phyloP scores from a whole-genome alignment of 2,888 invertebrate genomes.

The Apodemia hepburni region DNA sequence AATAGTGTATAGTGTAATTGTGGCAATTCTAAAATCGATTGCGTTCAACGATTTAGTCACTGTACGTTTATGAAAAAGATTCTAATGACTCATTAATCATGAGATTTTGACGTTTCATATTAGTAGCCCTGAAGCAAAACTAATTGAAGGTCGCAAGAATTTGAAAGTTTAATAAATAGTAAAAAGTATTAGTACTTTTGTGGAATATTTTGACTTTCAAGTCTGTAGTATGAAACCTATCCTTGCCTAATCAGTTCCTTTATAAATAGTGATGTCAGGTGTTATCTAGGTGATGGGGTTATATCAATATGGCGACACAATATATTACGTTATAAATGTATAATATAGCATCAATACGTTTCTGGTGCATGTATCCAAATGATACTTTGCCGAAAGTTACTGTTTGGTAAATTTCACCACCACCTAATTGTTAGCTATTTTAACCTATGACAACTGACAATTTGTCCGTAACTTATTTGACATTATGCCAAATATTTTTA shows the following conservation, averaged over 20 bases:
- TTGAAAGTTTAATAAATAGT: too few relatives aligned
- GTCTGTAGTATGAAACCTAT: background rate
- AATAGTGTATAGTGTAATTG: too few relatives aligned
- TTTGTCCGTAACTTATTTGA: constrained; percentile 4
- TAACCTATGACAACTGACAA: constrained; percentile 4
- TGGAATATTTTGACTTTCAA: background rate
- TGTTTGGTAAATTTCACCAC: constrained; percentile 1
- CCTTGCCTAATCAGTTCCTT: background rate
- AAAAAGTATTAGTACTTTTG: too few relatives aligned
- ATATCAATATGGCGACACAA: background rate
- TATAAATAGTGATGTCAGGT: background rate
- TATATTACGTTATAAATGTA: background rate
- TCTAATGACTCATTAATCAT: too few relatives aligned
- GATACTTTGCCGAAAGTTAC: background rate
- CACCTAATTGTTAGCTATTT: background rate
- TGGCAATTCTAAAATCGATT: too few relatives aligned
- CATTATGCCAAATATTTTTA: constrained; percentile 1
- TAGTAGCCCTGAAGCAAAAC: too few relatives aligned
- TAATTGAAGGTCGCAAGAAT: too few relatives aligned
- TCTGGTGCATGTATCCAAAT: background rate
- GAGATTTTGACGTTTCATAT: too few relatives aligned
- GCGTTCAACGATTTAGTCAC: too few relatives aligned
- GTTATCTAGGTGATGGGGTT: background rate
- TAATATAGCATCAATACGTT: background rate
- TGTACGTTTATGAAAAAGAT: too few relatives aligned